Evolutionary conservation across 2,113 vertebrate genomes (phyloP).

Genomic region (Glaucidium brasilianum): DNA sequence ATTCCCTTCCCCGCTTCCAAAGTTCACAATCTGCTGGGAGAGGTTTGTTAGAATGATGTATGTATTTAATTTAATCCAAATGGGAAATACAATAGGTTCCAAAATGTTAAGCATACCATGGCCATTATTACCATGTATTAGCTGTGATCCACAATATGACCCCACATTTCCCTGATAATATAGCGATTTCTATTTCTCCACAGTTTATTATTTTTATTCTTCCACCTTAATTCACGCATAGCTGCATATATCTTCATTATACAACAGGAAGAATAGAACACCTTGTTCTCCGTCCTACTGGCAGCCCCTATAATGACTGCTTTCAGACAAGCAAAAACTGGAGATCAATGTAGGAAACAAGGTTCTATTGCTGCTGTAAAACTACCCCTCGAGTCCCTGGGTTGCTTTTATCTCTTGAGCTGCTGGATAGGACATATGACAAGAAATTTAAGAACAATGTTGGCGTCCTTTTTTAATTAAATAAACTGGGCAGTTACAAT

Average conservation of each 20-base stretch:
- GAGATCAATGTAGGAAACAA: not conserved
- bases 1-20: constrained; percentile 55
- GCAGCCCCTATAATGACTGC: not conserved
- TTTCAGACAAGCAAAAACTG: not conserved
- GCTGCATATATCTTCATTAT: constrained; percentile 25
- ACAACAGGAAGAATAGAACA: not conserved
- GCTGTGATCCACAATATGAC: constrained; percentile 16
- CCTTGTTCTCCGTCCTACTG: not conserved
- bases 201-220: constrained; percentile 29
- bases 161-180: not conserved
- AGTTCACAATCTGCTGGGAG: constrained; percentile 67
- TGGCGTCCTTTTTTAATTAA: not conserved
- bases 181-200: constrained; percentile 3
- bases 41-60: constrained; percentile 74
- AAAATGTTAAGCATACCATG: constrained; percentile 47
- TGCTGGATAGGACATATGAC: not conserved
- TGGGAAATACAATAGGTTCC: constrained; percentile 51
- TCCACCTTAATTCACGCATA: not conserved
- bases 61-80: constrained; percentile 74
- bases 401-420: not conserved
- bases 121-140: constrained; percentile 49
- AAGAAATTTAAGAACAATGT: not conserved
- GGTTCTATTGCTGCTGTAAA: not conserved
- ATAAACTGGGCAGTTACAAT: not conserved
- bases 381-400: not conserved